Evolutionary conservation across 2,113 vertebrate species (phyloP).

Genomic region (Pseudorectes ferrugineus): DNA sequence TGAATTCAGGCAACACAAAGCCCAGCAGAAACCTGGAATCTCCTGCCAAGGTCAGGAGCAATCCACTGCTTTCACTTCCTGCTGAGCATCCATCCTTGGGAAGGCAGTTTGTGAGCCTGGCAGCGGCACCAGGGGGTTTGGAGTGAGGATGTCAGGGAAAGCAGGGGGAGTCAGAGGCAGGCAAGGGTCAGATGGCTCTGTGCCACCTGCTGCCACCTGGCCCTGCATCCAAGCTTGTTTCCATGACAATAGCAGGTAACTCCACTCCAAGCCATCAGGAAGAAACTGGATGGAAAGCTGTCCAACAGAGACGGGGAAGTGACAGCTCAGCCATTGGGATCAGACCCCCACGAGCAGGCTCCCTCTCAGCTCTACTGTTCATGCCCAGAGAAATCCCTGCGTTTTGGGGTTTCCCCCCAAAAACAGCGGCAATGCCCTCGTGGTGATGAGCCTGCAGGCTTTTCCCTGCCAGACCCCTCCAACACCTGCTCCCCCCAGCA

Average conservation of each 20-base stretch:
- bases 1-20: background rate
- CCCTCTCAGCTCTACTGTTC: background rate
- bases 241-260: background rate
- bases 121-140: rapidly evolving
- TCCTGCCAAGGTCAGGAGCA: rapidly evolving
- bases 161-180: background rate
- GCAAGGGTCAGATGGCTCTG: background rate
- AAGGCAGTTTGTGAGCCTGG: background rate
- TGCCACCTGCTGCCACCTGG: background rate
- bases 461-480: background rate
- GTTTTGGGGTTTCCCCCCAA: background rate
- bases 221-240: background rate
- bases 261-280: background rate
- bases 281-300: background rate
- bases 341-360: rapidly evolving
- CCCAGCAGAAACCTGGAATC: background rate
- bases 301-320: background rate
- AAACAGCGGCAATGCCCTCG: rapidly evolving
- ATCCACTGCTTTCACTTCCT: background rate
- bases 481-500: rapidly evolving
- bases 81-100: background rate
- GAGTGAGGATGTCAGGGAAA: background rate
- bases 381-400: background rate
- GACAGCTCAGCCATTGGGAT: background rate
- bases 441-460: background rate